Evolutionary conservation across 2,888 invertebrate genomes (phyloP).

Genomic region (Hermaeophaga mercurialis): DNA sequence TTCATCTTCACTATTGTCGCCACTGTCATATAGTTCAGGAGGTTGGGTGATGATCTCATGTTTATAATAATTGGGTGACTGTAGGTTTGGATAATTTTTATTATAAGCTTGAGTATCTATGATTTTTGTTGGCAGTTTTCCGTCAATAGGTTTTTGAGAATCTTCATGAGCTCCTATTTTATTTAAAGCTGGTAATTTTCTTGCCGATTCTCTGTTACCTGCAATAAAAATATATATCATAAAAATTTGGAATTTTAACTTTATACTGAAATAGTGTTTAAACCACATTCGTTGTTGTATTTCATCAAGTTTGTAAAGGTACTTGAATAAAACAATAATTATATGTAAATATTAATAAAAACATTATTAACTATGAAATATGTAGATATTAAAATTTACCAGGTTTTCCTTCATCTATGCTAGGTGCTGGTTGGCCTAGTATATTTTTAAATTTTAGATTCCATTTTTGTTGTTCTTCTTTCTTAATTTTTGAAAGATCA

Average conservation of each 20-base stretch:
- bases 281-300: too few relatives aligned
- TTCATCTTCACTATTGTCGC: neutral
- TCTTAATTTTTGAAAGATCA: neutral
- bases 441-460: neutral
- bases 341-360: neutral
- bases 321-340: neutral
- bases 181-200: too few relatives aligned
- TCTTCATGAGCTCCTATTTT: too few relatives aligned
- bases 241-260: too few relatives aligned
- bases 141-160: too few relatives aligned
- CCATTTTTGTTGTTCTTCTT: neutral
- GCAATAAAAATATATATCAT: too few relatives aligned
- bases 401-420: neutral
- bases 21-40: neutral
- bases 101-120: neutral
- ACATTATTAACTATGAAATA: too few relatives aligned
- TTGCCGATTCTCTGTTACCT: too few relatives aligned
- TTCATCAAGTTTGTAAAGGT: too few relatives aligned
- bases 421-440: constrained; percentile 2
- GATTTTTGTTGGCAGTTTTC: neutral
- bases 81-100: too few relatives aligned
- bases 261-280: too few relatives aligned
- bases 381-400: neutral
- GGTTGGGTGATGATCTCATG: neutral
- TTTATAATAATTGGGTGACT: too few relatives aligned